Percentiles rank a stretch among this genome's conserved stretches.
phyloP scores from a whole-genome alignment of 2,797 vertebrate species.

The Gymnocypris eckloni region DNA sequence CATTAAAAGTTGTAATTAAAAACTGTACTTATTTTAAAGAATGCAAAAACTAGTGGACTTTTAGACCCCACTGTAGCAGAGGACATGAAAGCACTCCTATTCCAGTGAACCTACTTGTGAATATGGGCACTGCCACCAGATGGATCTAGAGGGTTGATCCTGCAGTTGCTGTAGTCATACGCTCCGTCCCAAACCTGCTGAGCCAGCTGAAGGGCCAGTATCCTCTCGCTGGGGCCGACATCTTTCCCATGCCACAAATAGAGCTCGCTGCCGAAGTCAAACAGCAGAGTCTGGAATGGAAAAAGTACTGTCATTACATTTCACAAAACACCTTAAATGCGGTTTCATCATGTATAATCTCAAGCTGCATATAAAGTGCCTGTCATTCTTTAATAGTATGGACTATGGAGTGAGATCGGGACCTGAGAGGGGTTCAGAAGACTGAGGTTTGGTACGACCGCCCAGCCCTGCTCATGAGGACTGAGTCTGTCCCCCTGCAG shows the following conservation, averaged over 20 bases:
- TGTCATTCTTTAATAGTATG: neutral
- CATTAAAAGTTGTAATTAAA: too few relatives aligned
- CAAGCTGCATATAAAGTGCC: neutral
- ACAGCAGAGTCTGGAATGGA: slow-evolving; percentile 77
- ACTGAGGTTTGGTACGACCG: slow-evolving; percentile 69
- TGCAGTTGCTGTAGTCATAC: slow-evolving; percentile 84
- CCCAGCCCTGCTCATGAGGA: slow-evolving; percentile 80
- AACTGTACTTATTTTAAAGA: neutral
- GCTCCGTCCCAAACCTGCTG: slow-evolving; percentile 80
- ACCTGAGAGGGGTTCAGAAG: slow-evolving; percentile 78
- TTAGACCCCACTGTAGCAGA: too few relatives aligned
- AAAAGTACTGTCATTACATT: neutral
- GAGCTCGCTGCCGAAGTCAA: slow-evolving; percentile 84
- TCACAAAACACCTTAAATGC: neutral
- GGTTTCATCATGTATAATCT: neutral
- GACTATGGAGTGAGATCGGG: neutral
- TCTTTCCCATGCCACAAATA: slow-evolving; percentile 83
- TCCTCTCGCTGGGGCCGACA: slow-evolving; percentile 70
- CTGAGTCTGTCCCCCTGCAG: slow-evolving; percentile 80
- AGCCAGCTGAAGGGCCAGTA: slow-evolving; percentile 78
- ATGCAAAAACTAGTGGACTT: neutral
- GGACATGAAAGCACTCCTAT: neutral
- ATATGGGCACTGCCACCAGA: slow-evolving; percentile 65
- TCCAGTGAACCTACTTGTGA: slow-evolving; percentile 68
- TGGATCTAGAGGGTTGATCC: slow-evolving; percentile 81